Evolutionary conservation across 2,888 invertebrate genomes (phyloP).

Genomic region (Ormyrus labotus): DNA sequence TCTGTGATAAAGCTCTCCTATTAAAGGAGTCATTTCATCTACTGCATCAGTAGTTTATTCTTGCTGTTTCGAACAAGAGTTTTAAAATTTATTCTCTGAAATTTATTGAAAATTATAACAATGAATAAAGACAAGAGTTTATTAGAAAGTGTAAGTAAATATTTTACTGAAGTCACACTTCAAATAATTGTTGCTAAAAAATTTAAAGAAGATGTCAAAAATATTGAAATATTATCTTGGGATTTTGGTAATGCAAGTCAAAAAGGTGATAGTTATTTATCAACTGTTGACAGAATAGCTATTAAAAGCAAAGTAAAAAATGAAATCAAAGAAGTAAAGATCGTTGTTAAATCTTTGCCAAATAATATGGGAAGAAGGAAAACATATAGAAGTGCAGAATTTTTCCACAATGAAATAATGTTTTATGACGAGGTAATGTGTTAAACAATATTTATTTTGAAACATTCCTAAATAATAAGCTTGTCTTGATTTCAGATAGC

Average conservation of each 20-base stretch:
- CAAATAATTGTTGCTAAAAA: slow-evolving; percentile 73
- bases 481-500: slow-evolving; percentile 62
- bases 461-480: background rate
- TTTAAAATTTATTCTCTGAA: background rate
- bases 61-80: background rate
- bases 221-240: slow-evolving; percentile 73
- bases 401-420: slow-evolving; percentile 83
- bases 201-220: slow-evolving; percentile 63
- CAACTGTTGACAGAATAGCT: slow-evolving; percentile 80
- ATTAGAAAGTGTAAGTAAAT: slow-evolving; percentile 60
- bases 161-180: slow-evolving; percentile 75
- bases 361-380: slow-evolving; percentile 80
- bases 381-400: slow-evolving; percentile 81
- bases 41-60: background rate
- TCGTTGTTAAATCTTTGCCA: slow-evolving; percentile 83
- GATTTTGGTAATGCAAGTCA: slow-evolving; percentile 75
- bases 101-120: background rate
- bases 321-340: slow-evolving; percentile 75
- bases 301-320: slow-evolving; percentile 76
- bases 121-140: slow-evolving; percentile 47
- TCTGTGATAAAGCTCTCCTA: background rate
- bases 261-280: slow-evolving; percentile 85
- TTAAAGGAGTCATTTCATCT: background rate
- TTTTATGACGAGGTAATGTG: slow-evolving; percentile 79
- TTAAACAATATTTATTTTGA: background rate